Conservation (phyloP, 2,113 vertebrate genomes). For the Pelodiscus sinensis region DNA sequence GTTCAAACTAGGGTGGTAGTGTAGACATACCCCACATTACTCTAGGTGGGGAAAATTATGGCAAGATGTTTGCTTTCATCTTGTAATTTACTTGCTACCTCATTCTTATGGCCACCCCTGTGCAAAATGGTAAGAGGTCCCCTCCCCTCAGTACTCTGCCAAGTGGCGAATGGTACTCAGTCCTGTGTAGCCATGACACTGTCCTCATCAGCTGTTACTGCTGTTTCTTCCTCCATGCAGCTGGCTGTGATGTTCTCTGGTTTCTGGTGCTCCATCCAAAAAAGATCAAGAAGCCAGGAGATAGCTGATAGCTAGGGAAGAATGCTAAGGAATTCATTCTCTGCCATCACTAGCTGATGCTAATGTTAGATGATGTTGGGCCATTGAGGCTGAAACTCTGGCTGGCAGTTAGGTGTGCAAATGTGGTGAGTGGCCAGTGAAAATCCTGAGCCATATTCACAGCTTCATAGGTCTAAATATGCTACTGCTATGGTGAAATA, state of each 20-base stretch:
- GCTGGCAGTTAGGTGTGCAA: accelerated
- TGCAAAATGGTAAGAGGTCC: not conserved
- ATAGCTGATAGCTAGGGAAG: not conserved
- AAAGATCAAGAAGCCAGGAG: accelerated
- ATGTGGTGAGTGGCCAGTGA: accelerated
- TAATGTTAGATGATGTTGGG: not conserved
- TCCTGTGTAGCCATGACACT: accelerated
- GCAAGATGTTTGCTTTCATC: not conserved
- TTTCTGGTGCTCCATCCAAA: accelerated
- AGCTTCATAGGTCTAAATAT: not conserved
- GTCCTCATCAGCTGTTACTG: accelerated
- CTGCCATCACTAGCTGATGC: not conserved
- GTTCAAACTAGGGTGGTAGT: too few species aligned
- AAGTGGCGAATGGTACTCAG: accelerated
- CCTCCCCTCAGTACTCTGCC: accelerated
- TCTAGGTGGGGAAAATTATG: not conserved
- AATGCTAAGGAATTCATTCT: accelerated
- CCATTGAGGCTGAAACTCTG: accelerated
- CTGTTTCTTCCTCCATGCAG: accelerated
- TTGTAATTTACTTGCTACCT: not conserved
- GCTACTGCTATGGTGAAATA: not conserved
- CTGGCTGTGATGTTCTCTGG: accelerated
- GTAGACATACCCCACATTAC: too few species aligned
- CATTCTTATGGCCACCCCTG: accelerated
- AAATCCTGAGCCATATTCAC: too few species aligned